Evolutionary conservation across 2,113 vertebrate genomes (phyloP), one percentile per base, ranked within the genome.

Genomic region (Brachirus orientalis): DNA sequence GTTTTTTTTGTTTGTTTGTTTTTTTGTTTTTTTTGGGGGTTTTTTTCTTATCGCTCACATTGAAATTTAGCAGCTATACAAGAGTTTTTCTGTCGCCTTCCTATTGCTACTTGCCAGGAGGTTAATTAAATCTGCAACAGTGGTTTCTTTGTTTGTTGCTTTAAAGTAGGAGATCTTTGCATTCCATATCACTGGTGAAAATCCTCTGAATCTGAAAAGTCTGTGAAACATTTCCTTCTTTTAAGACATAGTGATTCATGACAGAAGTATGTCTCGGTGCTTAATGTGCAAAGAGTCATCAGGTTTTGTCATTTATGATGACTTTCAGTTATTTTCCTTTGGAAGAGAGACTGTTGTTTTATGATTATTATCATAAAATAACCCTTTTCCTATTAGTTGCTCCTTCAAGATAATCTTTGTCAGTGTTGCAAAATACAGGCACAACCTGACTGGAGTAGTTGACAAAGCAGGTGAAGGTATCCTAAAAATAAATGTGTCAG

Each of bases 161-260:
- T 70, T 52, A 79, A 87, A 87, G 83, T 84, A 84, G 86, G 83
- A 84, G 81, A 63, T 43, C 78, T 75, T 82, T 79, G 54, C 70
- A 60, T 62, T 77, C 63, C 8, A 35, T 33, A 7, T 80, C 60
- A 47, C 40, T 46, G 40, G 45, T 14, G 18, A 62, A 60, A 58
- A 56, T 68, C 55, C 10, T 36, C 40, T 4, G 18, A 69, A 56
- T 71, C 47, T 62, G 55, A 73, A 57, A 74, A 61, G 22, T 58
- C 54, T 47, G 43, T 45, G 51, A 53, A 63, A 51, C 41, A 62
- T 75, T 75, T 77, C 18, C 55, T 80, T 45, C 75, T 64, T 51
- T 44, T 33, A 55, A 54, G 57, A 14, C 62, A 17, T 13, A 0
- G 35, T 52, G 73, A 57, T n/a, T 72, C 71, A 55, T 60, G 54